Base-by-base conservation (phyloP, 53 echinoderm and acorn worm genomes). In the Mesocentrotus franciscanus region DNA sequence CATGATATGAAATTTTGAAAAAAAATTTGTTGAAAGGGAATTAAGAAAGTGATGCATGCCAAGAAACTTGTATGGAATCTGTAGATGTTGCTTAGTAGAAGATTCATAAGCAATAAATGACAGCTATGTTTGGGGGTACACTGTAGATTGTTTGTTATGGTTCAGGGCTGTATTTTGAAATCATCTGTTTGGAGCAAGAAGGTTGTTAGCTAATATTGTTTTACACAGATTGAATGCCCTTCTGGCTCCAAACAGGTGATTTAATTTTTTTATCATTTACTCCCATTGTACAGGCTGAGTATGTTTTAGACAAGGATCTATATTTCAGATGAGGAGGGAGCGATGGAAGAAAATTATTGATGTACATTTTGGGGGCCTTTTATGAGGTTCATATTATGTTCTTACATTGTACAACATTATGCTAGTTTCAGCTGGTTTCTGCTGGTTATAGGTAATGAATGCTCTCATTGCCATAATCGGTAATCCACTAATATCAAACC, bases 361-460 rank as follows among this genome's bases (percentile, higher is more conserved):
- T 36, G 35, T 81, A 36, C 36, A 81, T 81, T 81, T 81, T 81
- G 16, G 81, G 79, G 81, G 81, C 81, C 75, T 81, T 36, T 32
- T 81, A 8, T 81, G 11, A 39, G 81, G 81, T 81, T 39, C 81
- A 17, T 27, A 75, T 30, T 75, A 29, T 75, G 32, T 29, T 75
- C 75, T 75, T 30, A 2, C 12, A 68, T 26, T 3, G 32, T 0
- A 30, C 32, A 62, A 62, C 18, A 62, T 62, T 62, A 18, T 62
- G 18, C 62, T 62, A 18, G 62, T 10, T 62, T 62, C 62, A 62
- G 15, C 62, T 62, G 4, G 62, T 62, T 62, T 62, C 18, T 62
- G 16, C 62, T 18, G 1, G 62, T 62, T 62, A 9, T 1, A 8
- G 62, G 49, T 62, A 49, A 49, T 49, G 49, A 9, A 62, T 62